Percentiles rank a stretch among this genome's conserved stretches.
Conservation (phyloP, 1,140 invertebrate genomes). For the Calosoma granatense region DNA sequence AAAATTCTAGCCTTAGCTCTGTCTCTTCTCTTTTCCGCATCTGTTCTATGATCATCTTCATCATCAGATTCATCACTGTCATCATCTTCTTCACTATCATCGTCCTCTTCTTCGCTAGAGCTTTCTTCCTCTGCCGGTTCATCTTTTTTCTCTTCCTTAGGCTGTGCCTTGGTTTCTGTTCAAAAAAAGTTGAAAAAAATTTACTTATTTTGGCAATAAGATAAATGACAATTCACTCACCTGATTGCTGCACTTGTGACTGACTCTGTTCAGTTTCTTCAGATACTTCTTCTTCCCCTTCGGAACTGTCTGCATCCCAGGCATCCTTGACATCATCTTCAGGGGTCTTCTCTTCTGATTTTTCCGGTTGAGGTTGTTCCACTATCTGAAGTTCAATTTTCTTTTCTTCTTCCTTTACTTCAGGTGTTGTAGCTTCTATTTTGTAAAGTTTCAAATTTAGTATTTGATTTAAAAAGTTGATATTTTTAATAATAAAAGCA, state of each 20-base stretch:
- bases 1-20: constrained; percentile 57
- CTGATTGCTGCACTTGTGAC: background rate
- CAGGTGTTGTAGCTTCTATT: constrained; percentile 36
- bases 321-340: constrained; percentile 65
- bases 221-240: constrained; percentile 16
- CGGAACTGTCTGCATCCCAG: constrained; percentile 69
- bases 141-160: constrained; percentile 23
- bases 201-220: constrained; percentile 27
- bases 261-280: constrained; percentile 39
- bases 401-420: constrained; percentile 34
- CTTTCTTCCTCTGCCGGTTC: constrained; percentile 39
- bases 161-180: constrained; percentile 12
- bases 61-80: constrained; percentile 36
- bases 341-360: constrained; percentile 34
- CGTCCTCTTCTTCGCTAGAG: constrained; percentile 47
- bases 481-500: background rate
- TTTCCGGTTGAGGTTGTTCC: constrained; percentile 37
- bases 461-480: constrained; percentile 30
- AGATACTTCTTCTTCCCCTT: constrained; percentile 50
- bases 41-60: constrained; percentile 44
- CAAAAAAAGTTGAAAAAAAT: no score
- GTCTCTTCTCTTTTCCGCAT: constrained; percentile 55
- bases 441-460: constrained; percentile 35
- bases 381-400: constrained; percentile 47
- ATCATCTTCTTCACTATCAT: constrained; percentile 31